Evolutionary conservation across 2,888 invertebrate species (phyloP), one percentile per base, ranked within the genome.

Genomic region (Pyrrhia umbra): DNA sequence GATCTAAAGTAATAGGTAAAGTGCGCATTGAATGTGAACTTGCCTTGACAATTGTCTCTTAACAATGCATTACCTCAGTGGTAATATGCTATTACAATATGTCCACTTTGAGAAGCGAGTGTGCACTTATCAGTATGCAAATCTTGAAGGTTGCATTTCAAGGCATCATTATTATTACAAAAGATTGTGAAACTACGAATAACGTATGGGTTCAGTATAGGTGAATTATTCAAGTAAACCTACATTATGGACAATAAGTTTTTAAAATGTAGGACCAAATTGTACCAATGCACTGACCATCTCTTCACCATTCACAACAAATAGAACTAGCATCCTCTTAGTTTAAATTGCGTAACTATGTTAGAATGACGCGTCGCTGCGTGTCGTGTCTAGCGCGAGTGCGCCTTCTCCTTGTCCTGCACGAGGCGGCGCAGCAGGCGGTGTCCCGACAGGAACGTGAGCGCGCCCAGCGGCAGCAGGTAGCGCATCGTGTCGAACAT

Each of bases 401-500:
- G n/a, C n/a, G n/a, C n/a, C n/a, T n/a, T 3, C 0, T 56, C 75
- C 51, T 87, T 88, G 80, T 83, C 81, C 4, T 34, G 49, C 21
- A 97, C 98, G 80, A 99, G 96, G 65, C 96, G 96, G 63, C 98
- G 97, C 81, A 99, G 96, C 88, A 99, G 96, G 77, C 98, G 97
- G 90, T 99, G 99, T 1, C 99, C 99, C 67, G 97, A 96, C 39
- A 99, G 96, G 96, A 99, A 99, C 60, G 99, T 99, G 75, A 99
- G 96, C 39, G 97, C 95, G 61, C 97, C 98, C 59, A 99, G 95
- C 65, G 98, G 96, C 76, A 97, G 95, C 82, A 99, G 95, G 95
- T 98, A 98, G 80, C 98, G 97, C 82, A 99, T 95, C 16, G 99
- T 99, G 77, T 97, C 97, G 95, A 99, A 99, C 99, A 99, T 99